phyloP scores from a whole-genome alignment of 2,888 invertebrate species.

The Eumacrocentrus americanus region DNA sequence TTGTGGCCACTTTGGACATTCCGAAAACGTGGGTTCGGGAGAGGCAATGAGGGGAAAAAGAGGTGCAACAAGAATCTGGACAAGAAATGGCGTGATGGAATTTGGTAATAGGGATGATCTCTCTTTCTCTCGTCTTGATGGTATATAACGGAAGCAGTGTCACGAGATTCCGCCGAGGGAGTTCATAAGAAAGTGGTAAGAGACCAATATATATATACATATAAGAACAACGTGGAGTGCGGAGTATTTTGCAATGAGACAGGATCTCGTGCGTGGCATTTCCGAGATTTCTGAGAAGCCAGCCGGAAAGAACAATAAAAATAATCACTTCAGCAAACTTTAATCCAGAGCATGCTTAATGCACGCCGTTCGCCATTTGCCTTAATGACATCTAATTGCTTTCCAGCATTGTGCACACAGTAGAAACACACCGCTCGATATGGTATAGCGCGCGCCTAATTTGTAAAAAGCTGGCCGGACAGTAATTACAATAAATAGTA shows the following conservation, averaged over 20 bases:
- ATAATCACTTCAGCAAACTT: conserved; percentile 59
- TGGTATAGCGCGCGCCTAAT: conserved; percentile 25
- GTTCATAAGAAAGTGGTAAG: conserved; percentile 13
- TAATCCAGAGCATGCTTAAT: conserved; percentile 48
- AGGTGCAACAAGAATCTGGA: not conserved
- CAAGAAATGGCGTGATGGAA: conserved; percentile 22
- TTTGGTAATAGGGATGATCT: not conserved
- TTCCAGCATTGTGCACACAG: conserved; percentile 54
- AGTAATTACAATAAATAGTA: conserved; percentile 18
- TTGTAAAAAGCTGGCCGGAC: conserved; percentile 18
- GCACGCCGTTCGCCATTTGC: conserved; percentile 32
- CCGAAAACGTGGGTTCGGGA: too few relatives aligned
- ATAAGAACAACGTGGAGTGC: too few relatives aligned
- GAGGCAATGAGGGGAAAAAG: not conserved
- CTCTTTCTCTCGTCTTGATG: too few relatives aligned
- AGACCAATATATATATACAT: conserved; percentile 2
- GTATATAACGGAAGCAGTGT: conserved; percentile 23
- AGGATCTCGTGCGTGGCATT: conserved; percentile 50
- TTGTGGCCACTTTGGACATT: too few relatives aligned
- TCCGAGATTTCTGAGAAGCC: conserved; percentile 58
- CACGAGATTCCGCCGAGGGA: conserved; percentile 26
- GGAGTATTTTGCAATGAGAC: conserved; percentile 27
- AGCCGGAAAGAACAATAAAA: conserved; percentile 61
- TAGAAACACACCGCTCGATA: conserved; percentile 49
- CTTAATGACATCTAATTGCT: conserved; percentile 60